phyloP scores from a whole-genome alignment of 1,140 invertebrate genomes.

The Oreohelix idahoensis region DNA sequence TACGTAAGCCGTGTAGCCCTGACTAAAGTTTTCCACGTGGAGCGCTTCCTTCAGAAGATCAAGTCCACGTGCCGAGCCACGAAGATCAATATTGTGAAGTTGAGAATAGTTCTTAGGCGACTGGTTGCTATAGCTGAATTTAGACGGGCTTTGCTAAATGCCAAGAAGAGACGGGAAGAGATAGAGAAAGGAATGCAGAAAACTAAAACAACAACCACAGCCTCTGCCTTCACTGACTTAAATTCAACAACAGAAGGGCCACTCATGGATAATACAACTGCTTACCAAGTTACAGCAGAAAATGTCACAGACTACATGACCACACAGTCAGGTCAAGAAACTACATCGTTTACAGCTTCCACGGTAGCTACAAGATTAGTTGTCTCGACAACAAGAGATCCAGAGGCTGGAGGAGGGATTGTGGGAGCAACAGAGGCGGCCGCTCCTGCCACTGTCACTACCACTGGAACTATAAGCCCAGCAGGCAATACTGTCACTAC shows the following conservation, averaged over 20 bases:
- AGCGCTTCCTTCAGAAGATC: constrained; percentile 22
- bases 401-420: not conserved
- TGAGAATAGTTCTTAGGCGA: constrained; percentile 12
- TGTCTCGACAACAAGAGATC: not conserved
- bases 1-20: constrained; percentile 23
- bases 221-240: not conserved
- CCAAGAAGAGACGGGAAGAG: not conserved
- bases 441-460: constrained; percentile 17
- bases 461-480: constrained; percentile 27
- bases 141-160: not conserved
- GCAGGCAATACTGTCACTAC: constrained; percentile 1
- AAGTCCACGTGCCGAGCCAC: constrained; percentile 38
- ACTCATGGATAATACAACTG: not conserved
- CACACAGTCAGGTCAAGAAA: not conserved
- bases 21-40: constrained; percentile 14
- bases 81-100: constrained; percentile 12
- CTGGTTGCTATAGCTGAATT: constrained; percentile 30
- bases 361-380: not conserved
- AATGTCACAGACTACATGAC: not conserved
- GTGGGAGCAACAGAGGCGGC: not conserved
- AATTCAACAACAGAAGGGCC: not conserved
- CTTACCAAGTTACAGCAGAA: not conserved
- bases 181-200: not conserved
- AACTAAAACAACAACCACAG: not conserved
- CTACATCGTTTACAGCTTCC: not conserved